Evolutionary conservation across 2,797 vertebrate genomes (phyloP), one percentile per base, ranked within the genome.

Genomic region (Cygnus olor): DNA sequence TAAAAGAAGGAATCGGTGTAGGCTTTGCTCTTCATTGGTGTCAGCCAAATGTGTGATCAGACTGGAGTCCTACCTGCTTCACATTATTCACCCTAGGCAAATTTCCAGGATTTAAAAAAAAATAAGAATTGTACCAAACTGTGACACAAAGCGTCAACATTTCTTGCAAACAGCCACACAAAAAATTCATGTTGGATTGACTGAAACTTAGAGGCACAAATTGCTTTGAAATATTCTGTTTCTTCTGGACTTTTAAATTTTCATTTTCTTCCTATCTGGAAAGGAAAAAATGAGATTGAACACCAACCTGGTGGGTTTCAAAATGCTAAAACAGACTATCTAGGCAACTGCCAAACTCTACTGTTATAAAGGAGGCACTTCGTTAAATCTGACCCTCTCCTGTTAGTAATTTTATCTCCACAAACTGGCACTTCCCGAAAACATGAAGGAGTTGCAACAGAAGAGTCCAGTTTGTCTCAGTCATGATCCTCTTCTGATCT

Each of bases 261-360:
- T 60, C 1, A 30, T 49, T 84, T 78, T 66, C 28, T 71, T 45
- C 5, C 25, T 74, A 15, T 4, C 7, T 28, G 14, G 9, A 71
- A 18, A 45, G 28, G 4, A 30, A 71, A 32, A 61, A 78, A 64
- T 42, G 19, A 86, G 28, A 57, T 22, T 1, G 57, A 90, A 63
- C 9, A 16, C 14, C 32, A 44, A n/a, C 1, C 27, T 91, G 5
- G 38, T 73, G 3, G 32, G 15, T 51, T 80, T 71, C 45, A 36
- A 74, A 89, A 54, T 7, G 2, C 8, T 63, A 7, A 65, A 65
- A 61, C 3, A 2, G 1, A 34, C 0, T 3, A 14, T 16, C 6
- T 1, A 28, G 69, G 30, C 32, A 45, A 36, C 74, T 69, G n/a
- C 54, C 53, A 76, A 47, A 49, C 36, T 34, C 22, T 15, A 1